Percentiles rank a stretch among this genome's conserved stretches.
Evolutionary conservation across 2,888 invertebrate genomes (phyloP).

Genomic region (Eulithis testata): DNA sequence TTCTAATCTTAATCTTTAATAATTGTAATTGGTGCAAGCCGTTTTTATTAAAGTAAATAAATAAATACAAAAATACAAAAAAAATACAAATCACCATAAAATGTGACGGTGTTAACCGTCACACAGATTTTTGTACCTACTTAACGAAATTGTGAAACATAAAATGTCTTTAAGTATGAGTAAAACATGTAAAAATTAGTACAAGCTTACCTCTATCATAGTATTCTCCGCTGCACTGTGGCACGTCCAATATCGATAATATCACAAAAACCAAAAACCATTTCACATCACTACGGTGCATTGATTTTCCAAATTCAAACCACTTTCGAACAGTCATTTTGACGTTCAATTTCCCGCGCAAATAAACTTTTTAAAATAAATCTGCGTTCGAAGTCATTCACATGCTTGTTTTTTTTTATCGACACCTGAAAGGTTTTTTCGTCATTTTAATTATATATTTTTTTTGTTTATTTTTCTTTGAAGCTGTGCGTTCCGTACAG

Average conservation of each 20-base stretch:
- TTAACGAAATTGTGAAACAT: no score
- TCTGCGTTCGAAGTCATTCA: conserved; percentile 47
- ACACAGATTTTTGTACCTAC: no score
- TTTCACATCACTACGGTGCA: conserved; percentile 72
- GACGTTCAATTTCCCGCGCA: conserved; percentile 66
- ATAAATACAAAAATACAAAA: no score
- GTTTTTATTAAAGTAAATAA: no score
- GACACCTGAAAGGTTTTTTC: conserved; percentile 62
- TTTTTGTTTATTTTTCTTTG: conserved; percentile 39
- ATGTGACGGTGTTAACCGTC: no score
- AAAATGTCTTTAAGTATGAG: neutral
- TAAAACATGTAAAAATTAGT: no score
- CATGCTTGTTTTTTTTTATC: conserved; percentile 59
- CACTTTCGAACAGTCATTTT: conserved; percentile 78
- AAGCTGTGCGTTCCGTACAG: conserved; percentile 63
- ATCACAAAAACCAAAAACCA: conserved; percentile 69
- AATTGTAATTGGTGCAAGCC: no score
- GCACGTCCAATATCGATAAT: conserved; percentile 67
- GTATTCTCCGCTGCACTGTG: conserved; percentile 62
- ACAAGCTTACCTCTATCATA: conserved; percentile 64
- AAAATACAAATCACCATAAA: no score
- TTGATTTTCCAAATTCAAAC: conserved; percentile 62
- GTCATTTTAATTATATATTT: conserved; percentile 61
- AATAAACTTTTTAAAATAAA: conserved; percentile 44
- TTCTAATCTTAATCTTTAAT: no score